Conservation (phyloP, 2,888 invertebrate species). For the Diploptera punctata region DNA sequence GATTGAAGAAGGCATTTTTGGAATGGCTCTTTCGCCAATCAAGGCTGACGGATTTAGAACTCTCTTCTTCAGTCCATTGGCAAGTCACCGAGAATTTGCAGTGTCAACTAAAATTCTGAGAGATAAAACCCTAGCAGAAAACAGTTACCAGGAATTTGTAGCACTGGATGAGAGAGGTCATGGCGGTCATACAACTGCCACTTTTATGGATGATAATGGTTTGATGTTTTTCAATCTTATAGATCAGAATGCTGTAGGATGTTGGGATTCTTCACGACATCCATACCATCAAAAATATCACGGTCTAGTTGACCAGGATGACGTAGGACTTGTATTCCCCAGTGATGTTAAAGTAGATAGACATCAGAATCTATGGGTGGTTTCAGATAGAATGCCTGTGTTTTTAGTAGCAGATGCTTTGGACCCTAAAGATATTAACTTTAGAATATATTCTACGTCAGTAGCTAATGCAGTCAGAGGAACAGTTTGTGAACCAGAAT, state of each 20-base stretch:
- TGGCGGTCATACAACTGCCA: conserved; percentile 73
- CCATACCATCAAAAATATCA: conserved; percentile 67
- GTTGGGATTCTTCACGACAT: conserved; percentile 75
- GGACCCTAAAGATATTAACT: conserved; percentile 79
- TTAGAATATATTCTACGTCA: conserved; percentile 75
- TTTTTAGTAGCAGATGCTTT: conserved; percentile 71
- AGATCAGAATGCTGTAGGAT: conserved; percentile 82
- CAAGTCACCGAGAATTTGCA: conserved; percentile 79
- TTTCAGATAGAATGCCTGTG: conserved; percentile 83
- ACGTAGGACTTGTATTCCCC: conserved; percentile 78
- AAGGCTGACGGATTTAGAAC: conserved; percentile 72
- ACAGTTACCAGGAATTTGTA: conserved; percentile 73
- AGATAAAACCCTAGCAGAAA: conserved; percentile 69
- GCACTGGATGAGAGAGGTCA: conserved; percentile 63
- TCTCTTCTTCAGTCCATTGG: conserved; percentile 79
- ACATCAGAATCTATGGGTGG: conserved; percentile 74
- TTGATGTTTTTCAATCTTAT: conserved; percentile 79
- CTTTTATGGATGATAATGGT: conserved; percentile 77
- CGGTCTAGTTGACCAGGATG: conserved; percentile 75
- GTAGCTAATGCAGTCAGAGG: conserved; percentile 69
- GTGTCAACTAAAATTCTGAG: conserved; percentile 77
- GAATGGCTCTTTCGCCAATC: conserved; percentile 73
- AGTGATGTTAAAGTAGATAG: conserved; percentile 77
- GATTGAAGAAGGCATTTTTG: conserved; percentile 83
- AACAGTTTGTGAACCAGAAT: conserved; percentile 71